Evolutionary conservation across 2,888 invertebrate species (phyloP).

Genomic region (Liposcelis brunnea): DNA sequence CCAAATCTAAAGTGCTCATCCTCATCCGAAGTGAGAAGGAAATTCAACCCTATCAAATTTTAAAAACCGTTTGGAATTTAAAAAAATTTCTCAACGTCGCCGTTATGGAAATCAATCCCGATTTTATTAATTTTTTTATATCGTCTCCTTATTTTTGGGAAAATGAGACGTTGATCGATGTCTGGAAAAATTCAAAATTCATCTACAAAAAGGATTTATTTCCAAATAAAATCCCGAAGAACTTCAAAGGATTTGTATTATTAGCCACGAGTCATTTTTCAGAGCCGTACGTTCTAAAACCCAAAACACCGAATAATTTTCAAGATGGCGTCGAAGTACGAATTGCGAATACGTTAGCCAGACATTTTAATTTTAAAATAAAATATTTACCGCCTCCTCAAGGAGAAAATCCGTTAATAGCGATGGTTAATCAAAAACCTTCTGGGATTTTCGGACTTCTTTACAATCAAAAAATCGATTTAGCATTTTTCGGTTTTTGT

Average conservation of each 20-base stretch:
- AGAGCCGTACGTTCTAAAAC: not conserved
- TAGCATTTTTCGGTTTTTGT: not conserved
- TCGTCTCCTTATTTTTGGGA: not conserved
- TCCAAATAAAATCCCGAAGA: not conserved
- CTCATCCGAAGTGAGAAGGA: too few species aligned
- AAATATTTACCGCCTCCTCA: not conserved
- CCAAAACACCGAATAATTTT: not conserved
- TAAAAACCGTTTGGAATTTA: not conserved
- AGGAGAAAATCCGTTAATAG: not conserved
- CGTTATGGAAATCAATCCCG: not conserved
- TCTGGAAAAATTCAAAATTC: not conserved
- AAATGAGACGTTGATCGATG: not conserved
- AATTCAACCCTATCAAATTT: not conserved
- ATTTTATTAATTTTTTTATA: not conserved
- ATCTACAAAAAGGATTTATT: not conserved
- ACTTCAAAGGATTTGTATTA: not conserved
- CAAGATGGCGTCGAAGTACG: not conserved
- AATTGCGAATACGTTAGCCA: not conserved
- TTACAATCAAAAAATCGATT: not conserved
- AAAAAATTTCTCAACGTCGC: not conserved
- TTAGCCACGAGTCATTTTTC: not conserved
- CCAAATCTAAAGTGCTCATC: too few species aligned
- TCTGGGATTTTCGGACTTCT: not conserved
- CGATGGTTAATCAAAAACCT: not conserved
- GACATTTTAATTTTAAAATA: not conserved